Evolutionary conservation across 1,140 invertebrate genomes (phyloP), one percentile per base, ranked within the genome.

Genomic region (Zaprionus africanus): DNA sequence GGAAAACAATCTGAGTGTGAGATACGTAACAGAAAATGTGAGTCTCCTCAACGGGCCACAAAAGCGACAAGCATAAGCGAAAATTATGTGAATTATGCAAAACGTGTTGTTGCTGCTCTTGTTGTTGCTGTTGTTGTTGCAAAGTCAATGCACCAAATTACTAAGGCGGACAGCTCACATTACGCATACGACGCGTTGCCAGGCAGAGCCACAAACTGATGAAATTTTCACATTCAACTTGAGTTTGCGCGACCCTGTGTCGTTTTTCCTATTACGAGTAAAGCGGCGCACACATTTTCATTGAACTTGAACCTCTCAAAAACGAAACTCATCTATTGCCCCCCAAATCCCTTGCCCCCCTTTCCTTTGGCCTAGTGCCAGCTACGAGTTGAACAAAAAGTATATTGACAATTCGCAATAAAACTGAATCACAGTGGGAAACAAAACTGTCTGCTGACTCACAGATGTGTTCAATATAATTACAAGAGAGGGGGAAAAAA

Each of bases 61-160:
- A 70, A 70, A 86, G 43, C 70, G 79, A 82, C 62, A 69, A 56
- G 76, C 79, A 65, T 82, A 86, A 86, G 82, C 83, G 49, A 69
- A 86, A 86, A 86, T 86, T 77, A 79, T 86, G 82, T 79, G 79
- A 72, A 87, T 82, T 86, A 86, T 86, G 82, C 82, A 86, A 86
- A 86, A 86, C 75, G 83, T 86, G 79, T 78, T 76, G 78, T 41
- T 28, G 46, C 19, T 46, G 0, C 2, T 46, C 2, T 46, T 46
- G 43, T 46, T 46, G 5, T 49, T 49, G 43, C n/a, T n/a, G n/a
- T 41, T 43, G n/a, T 46, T 46, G 41, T 17, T 58, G 58, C 57
- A 51, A 62, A 74, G 73, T 76, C 73, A 76, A 76, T 71, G 60
- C 67, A 71, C 73, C 60, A 64, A 28, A 19, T 26, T 15, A n/a